phyloP scores from a whole-genome alignment of 2,797 vertebrate genomes.

The Vireo griseus region DNA sequence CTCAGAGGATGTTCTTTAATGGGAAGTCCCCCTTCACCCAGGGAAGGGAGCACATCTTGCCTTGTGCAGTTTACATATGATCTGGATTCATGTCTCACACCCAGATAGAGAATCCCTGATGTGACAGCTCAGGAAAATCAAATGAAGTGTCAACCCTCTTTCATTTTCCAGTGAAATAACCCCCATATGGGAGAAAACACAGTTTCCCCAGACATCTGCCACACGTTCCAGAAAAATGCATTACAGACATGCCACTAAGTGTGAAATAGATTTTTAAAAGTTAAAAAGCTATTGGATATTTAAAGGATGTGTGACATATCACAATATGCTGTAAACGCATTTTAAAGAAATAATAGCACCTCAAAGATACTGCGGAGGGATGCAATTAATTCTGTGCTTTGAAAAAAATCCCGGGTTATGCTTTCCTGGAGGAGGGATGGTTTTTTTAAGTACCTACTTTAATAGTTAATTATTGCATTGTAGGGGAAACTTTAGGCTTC shows the following conservation, averaged over 20 bases:
- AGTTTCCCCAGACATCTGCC: constrained; percentile 63
- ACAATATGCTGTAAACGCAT: constrained; percentile 47
- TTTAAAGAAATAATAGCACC: constrained; percentile 42
- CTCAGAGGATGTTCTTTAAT: background rate
- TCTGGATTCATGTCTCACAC: constrained; percentile 47
- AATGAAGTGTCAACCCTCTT: constrained; percentile 29
- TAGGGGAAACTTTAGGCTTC: background rate
- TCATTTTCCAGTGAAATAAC: constrained; percentile 57
- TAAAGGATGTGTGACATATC: constrained; percentile 55
- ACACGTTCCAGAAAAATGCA: constrained; percentile 48
- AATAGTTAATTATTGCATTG: constrained; percentile 13
- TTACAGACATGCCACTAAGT: constrained; percentile 53
- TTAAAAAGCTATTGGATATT: constrained; percentile 61
- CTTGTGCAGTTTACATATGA: background rate
- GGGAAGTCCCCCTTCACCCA: background rate
- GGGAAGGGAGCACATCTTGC: background rate
- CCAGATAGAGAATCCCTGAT: constrained; percentile 37
- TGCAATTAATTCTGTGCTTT: constrained; percentile 32
- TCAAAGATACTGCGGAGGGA: constrained; percentile 1
- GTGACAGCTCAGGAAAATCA: constrained; percentile 37
- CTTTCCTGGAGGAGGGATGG: background rate
- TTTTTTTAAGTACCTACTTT: background rate
- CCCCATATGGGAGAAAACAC: constrained; percentile 68
- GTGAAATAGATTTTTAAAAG: constrained; percentile 48
- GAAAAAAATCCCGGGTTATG: background rate